Percentiles rank a stretch among this genome's conserved stretches.
Evolutionary conservation across 2,888 invertebrate genomes (phyloP).

Genomic region (Synergus umbraculus): DNA sequence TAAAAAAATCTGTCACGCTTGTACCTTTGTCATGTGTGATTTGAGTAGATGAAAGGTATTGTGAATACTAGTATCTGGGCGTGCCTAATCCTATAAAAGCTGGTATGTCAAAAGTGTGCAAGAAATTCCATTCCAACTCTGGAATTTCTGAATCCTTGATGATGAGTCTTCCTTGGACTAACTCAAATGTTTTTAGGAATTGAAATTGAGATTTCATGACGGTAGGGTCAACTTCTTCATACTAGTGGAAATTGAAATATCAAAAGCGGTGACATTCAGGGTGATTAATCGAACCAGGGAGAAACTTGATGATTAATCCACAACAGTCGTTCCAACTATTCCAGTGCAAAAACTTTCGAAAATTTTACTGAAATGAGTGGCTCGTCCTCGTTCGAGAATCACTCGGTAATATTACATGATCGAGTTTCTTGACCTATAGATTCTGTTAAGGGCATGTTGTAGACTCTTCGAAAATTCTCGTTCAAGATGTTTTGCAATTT

Average conservation of each 20-base stretch:
- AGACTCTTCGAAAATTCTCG: background rate
- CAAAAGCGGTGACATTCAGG: background rate
- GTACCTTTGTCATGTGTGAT: conserved; percentile 43
- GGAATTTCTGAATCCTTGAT: background rate
- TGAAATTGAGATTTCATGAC: background rate
- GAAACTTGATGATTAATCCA: background rate
- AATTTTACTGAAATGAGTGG: background rate
- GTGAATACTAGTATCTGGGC: background rate
- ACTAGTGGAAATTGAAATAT: background rate
- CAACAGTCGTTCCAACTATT: background rate
- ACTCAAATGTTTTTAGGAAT: background rate
- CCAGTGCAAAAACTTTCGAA: background rate
- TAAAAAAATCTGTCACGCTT: conserved; percentile 29
- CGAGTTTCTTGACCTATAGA: conserved; percentile 1
- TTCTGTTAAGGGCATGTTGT: background rate
- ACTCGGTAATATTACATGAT: background rate
- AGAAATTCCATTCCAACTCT: conserved; percentile 11
- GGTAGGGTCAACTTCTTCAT: too few species aligned
- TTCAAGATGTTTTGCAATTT: too few species aligned
- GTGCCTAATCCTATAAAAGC: conserved; percentile 22
- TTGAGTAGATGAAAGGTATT: conserved; percentile 41
- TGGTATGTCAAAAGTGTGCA: background rate
- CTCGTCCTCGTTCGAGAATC: background rate
- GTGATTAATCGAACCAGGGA: background rate
- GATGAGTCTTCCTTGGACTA: background rate